phyloP scores from a whole-genome alignment of 2,797 vertebrate species.

The Molossus alvarezi region DNA sequence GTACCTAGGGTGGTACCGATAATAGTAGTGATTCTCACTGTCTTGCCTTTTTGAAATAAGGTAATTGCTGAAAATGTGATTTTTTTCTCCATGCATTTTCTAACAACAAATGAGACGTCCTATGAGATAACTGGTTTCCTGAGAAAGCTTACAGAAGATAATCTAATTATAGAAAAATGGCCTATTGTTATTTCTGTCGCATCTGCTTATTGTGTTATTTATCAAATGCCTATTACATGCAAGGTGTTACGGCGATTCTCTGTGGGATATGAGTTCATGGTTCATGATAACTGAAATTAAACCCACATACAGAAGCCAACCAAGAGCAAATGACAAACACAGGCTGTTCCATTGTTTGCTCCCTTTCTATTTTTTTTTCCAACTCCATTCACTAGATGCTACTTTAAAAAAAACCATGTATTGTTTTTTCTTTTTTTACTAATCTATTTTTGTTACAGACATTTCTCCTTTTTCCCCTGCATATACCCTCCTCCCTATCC shows the following conservation, averaged over 20 bases:
- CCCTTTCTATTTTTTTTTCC: not conserved
- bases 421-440: not conserved
- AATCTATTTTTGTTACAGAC: too few relatives aligned
- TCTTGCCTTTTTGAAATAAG: slow-evolving; percentile 21
- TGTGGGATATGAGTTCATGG: not conserved
- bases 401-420: not conserved
- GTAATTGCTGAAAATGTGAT: not conserved
- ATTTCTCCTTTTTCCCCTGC: too few relatives aligned
- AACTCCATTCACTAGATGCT: not conserved
- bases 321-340: not conserved
- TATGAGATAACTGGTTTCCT: not conserved
- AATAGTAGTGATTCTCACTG: not conserved
- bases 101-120: not conserved
- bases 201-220: not conserved
- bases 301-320: not conserved
- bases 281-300: not conserved
- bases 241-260: not conserved
- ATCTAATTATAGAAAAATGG: slow-evolving; percentile 7
- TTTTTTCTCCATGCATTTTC: not conserved
- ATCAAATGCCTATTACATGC: not conserved
- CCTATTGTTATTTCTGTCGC: not conserved
- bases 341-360: not conserved
- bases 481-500: too few relatives aligned
- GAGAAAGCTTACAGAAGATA: slow-evolving; percentile 50
- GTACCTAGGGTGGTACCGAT: not conserved